Evolutionary conservation across 2,797 vertebrate genomes (phyloP).

Genomic region (Remorina albescens): DNA sequence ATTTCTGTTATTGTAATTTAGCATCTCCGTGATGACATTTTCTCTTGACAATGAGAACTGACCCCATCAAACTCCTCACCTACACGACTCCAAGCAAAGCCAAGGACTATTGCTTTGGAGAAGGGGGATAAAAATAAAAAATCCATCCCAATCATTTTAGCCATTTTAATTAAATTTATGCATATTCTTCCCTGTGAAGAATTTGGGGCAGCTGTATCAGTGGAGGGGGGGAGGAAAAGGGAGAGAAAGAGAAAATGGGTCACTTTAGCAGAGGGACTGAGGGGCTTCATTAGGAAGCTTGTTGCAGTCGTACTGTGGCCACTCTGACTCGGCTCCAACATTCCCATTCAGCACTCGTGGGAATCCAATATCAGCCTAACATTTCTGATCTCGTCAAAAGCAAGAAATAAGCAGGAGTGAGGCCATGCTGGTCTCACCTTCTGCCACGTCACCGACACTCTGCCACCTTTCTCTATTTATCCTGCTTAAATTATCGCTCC

Average conservation of each 20-base stretch:
- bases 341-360: constrained; percentile 54
- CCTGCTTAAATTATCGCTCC: constrained; percentile 62
- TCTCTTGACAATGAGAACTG: constrained; percentile 63
- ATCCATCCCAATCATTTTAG: constrained; percentile 61
- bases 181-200: constrained; percentile 71
- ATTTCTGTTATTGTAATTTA: constrained; percentile 73
- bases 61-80: constrained; percentile 60
- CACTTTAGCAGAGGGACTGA: constrained; percentile 71
- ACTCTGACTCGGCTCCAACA: constrained; percentile 63
- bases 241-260: constrained; percentile 76
- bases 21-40: constrained; percentile 76
- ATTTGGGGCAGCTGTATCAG: constrained; percentile 78
- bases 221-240: constrained; percentile 33
- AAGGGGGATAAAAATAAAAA: constrained; percentile 51
- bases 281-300: constrained; percentile 74
- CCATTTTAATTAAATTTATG: constrained; percentile 79
- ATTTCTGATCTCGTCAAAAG: constrained; percentile 69
- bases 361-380: constrained; percentile 69
- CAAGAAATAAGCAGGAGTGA: constrained; percentile 69
- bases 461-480: constrained; percentile 66
- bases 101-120: constrained; percentile 59
- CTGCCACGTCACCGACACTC: constrained; percentile 49
- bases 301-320: constrained; percentile 56
- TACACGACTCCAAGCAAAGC: constrained; percentile 40
- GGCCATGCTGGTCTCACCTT: constrained; percentile 55